Conservation (phyloP, 2,113 vertebrate genomes). For the Archilochus colubris region DNA sequence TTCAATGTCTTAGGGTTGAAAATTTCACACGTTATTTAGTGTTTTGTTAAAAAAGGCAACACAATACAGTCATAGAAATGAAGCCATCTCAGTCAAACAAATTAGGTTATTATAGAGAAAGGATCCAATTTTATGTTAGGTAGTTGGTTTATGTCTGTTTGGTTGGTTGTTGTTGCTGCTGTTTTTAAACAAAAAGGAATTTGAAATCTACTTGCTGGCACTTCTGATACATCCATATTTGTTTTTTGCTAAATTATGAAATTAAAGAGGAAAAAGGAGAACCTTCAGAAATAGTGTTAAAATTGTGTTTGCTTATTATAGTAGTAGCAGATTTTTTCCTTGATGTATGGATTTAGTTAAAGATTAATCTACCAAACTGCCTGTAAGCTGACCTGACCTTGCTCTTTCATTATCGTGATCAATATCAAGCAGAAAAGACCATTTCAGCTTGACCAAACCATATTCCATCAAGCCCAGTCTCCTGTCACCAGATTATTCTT, state of each 20-base stretch:
- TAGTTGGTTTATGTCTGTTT: conserved; percentile 59
- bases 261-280: conserved; percentile 72
- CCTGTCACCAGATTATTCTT: neutral
- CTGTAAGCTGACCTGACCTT: conserved; percentile 49
- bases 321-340: conserved; percentile 39
- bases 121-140: conserved; percentile 77
- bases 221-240: conserved; percentile 70
- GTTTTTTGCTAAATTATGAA: conserved; percentile 54
- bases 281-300: conserved; percentile 66
- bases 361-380: conserved; percentile 55
- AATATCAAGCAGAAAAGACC: conserved; percentile 61
- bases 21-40: conserved; percentile 79
- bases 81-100: conserved; percentile 82
- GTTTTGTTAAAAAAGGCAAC: conserved; percentile 82
- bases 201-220: conserved; percentile 73
- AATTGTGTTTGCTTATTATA: conserved; percentile 44
- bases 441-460: conserved; percentile 41
- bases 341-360: conserved; percentile 60
- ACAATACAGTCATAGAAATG: conserved; percentile 83
- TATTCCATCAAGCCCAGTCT: conserved; percentile 14
- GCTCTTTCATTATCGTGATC: conserved; percentile 51
- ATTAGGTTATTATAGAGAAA: conserved; percentile 76
- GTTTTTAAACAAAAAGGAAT: conserved; percentile 65
- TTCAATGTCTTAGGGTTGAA: conserved; percentile 75
- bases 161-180: conserved; percentile 43